phyloP scores from a whole-genome alignment of 2,113 vertebrate species.

The Nothocercus nigrocapillus region DNA sequence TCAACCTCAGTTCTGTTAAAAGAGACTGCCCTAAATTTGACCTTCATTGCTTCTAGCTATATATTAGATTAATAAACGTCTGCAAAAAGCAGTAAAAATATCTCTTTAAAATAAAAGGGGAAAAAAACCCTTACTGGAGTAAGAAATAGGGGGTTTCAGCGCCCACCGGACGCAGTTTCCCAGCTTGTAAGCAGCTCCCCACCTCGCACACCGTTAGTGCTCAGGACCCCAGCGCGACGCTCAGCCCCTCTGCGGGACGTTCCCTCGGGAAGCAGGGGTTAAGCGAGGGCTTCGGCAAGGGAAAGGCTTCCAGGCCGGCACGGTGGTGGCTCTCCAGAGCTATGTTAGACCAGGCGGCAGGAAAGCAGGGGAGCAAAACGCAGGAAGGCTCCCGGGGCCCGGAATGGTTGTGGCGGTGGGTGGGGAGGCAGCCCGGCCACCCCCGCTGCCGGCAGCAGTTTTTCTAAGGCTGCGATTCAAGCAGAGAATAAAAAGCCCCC shows the following conservation, averaged over 20 bases:
- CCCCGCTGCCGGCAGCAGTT: too few species aligned
- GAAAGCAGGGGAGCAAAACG: neutral
- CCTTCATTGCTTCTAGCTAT: neutral
- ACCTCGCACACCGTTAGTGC: neutral
- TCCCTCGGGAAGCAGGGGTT: too few species aligned
- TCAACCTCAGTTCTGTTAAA: conserved; percentile 47
- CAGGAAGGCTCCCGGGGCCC: neutral
- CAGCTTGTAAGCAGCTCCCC: neutral
- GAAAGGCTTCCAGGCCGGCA: too few species aligned
- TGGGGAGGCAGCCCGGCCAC: neutral
- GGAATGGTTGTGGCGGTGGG: neutral
- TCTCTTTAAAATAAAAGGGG: neutral
- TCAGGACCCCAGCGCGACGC: fast-evolving
- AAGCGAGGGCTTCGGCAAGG: too few species aligned
- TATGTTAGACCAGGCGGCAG: too few species aligned
- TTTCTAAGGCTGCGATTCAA: neutral
- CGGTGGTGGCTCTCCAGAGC: neutral
- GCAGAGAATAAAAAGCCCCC: neutral
- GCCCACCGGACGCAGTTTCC: neutral
- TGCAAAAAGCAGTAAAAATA: neutral
- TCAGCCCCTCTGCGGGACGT: neutral
- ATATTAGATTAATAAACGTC: neutral
- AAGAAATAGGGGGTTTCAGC: neutral
- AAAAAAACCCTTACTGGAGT: neutral
- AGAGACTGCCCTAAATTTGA: neutral